These are phyloP conservation scores for Drosophila tanythrix DNA, from an alignment of 2,888 invertebrate genomes.

Conservation along the genomic window DNA sequence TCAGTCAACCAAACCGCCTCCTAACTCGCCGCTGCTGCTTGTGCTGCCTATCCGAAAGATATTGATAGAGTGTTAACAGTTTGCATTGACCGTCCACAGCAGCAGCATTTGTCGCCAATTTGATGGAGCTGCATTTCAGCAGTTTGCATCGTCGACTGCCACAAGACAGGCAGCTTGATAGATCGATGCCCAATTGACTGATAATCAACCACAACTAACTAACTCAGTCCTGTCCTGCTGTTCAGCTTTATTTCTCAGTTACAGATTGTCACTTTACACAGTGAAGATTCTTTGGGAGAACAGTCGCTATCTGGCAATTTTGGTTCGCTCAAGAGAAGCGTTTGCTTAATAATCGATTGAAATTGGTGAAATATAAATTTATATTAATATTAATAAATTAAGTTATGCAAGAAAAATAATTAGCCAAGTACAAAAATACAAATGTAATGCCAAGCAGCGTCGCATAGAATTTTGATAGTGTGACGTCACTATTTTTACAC, in stretches of 20 bases:
- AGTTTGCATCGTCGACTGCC: constrained; percentile 38
- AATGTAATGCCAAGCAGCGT: neutral
- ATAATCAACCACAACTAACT: constrained; percentile 25
- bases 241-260: neutral
- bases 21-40: constrained; percentile 39
- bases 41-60: constrained; percentile 35
- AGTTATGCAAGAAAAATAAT: neutral
- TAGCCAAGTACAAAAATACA: too few relatives aligned
- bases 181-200: constrained; percentile 45
- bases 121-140: constrained; percentile 53
- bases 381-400: neutral
- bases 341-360: neutral
- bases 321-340: too few relatives aligned
- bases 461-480: neutral
- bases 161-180: constrained; percentile 31
- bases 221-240: neutral
- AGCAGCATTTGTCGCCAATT: constrained; percentile 59
- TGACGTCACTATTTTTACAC: neutral
- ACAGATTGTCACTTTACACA: neutral
- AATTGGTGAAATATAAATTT: neutral
- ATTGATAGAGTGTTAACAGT: constrained; percentile 65
- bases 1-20: constrained; percentile 60
- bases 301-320: neutral
- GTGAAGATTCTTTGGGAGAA: neutral
- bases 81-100: constrained; percentile 39